Conservation (phyloP, 1,140 invertebrate genomes). For the Neodiprion lecontei region DNA sequence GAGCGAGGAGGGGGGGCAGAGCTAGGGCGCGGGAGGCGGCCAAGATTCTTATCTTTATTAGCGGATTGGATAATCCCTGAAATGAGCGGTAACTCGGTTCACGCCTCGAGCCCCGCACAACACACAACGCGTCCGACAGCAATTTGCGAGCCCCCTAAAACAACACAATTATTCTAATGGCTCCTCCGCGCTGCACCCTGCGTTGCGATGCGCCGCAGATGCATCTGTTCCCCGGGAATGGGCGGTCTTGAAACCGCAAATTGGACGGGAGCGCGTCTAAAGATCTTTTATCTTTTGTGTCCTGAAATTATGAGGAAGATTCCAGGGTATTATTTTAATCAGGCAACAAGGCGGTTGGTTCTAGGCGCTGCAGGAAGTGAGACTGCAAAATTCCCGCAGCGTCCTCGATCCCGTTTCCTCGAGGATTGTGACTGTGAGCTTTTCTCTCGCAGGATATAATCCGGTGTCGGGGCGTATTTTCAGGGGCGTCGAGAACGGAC, state of each 20-base stretch:
- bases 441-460: no score
- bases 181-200: neutral
- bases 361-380: constrained; percentile 7
- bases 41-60: constrained; percentile 10
- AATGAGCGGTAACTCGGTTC: constrained; percentile 4
- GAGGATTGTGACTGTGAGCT: no score
- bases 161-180: constrained; percentile 2
- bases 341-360: constrained; percentile 1
- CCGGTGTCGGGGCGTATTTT: no score
- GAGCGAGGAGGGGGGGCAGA: neutral
- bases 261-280: constrained; percentile 1
- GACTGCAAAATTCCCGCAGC: neutral
- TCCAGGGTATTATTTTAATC: constrained; percentile 11
- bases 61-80: constrained; percentile 8
- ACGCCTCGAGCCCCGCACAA: neutral
- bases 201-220: neutral
- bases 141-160: constrained; percentile 4
- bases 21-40: neutral
- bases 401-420: no score
- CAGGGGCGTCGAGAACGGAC: no score
- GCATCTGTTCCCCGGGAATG: neutral
- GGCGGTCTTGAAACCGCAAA: constrained; percentile 1
- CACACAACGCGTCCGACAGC: neutral
- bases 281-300: constrained; percentile 3
- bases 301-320: constrained; percentile 11